These are phyloP conservation scores for Vanessa cardui DNA, from an alignment of 2,888 invertebrate species.

Conservation along the genomic window DNA sequence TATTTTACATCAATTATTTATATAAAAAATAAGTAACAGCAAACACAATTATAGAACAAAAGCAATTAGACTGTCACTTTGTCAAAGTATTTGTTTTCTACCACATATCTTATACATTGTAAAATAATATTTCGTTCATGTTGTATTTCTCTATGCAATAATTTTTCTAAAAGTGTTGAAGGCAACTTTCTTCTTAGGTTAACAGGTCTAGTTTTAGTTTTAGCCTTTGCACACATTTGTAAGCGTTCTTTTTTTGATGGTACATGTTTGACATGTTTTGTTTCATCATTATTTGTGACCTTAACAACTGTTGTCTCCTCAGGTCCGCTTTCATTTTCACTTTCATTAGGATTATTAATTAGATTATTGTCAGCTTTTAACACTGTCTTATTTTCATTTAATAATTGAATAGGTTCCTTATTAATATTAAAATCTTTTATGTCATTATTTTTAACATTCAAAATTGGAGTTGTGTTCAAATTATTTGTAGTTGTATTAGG, in stretches of 20 bases:
- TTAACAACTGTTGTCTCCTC: slow-evolving; percentile 72
- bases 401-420: slow-evolving; percentile 13
- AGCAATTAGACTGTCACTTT: slow-evolving; percentile 30
- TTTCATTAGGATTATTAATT: slow-evolving; percentile 29
- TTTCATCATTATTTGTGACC: slow-evolving; percentile 25
- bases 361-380: slow-evolving; percentile 15
- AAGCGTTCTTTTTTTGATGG: slow-evolving; percentile 33
- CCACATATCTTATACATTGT: slow-evolving; percentile 92
- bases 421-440: slow-evolving; percentile 34
- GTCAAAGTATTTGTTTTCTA: slow-evolving; percentile 89
- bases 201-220: slow-evolving; percentile 37
- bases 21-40: no score
- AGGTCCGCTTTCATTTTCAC: slow-evolving; percentile 75
- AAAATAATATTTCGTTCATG: slow-evolving; percentile 93
- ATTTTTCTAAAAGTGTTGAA: slow-evolving; percentile 86
- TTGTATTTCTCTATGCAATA: slow-evolving; percentile 90
- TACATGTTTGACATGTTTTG: slow-evolving; percentile 1
- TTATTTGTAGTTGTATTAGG: slow-evolving; percentile 30
- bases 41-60: no score
- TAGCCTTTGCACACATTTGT: slow-evolving; percentile 42
- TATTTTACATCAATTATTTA: no score
- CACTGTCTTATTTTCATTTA: slow-evolving; percentile 2
- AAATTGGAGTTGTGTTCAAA: slow-evolving; percentile 25
- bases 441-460: slow-evolving; percentile 14
- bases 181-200: slow-evolving; percentile 56